phyloP scores from a whole-genome alignment of 2,113 vertebrate species.

The Cyrtonyx montezumae region DNA sequence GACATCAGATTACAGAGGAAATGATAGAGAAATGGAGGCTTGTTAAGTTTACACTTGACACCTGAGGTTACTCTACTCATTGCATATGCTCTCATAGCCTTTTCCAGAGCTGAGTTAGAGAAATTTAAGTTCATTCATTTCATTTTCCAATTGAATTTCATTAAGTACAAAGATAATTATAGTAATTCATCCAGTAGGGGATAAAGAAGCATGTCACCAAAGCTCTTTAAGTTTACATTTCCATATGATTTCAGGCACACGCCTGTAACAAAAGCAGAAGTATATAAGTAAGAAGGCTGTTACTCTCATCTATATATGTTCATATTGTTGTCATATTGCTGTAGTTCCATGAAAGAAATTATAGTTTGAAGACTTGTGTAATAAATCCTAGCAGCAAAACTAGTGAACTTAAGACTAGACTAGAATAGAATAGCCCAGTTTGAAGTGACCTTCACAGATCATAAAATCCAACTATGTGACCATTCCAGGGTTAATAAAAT shows the following conservation, averaged over 20 bases:
- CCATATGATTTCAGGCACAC: not conserved
- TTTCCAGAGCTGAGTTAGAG: not conserved
- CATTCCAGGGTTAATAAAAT: not conserved
- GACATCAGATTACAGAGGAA: not conserved
- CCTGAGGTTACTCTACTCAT: not conserved
- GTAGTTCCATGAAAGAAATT: not conserved
- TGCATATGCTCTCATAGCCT: rapidly evolving
- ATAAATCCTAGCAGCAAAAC: not conserved
- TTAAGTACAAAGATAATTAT: not conserved
- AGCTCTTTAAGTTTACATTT: not conserved
- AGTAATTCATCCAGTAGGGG: not conserved
- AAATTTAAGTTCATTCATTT: not conserved
- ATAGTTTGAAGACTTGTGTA: not conserved
- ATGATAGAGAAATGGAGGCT: not conserved
- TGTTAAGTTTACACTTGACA: not conserved
- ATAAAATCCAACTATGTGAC: not conserved
- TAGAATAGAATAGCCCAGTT: not conserved
- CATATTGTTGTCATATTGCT: not conserved
- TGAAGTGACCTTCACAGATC: not conserved
- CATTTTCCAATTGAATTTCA: not conserved
- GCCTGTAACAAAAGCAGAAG: not conserved
- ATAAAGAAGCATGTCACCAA: rapidly evolving
- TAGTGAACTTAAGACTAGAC: not conserved
- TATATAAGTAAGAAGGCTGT: not conserved
- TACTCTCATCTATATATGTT: not conserved